Evolutionary conservation across 2,113 vertebrate genomes (phyloP).

Genomic region (Falcunculus frontatus): DNA sequence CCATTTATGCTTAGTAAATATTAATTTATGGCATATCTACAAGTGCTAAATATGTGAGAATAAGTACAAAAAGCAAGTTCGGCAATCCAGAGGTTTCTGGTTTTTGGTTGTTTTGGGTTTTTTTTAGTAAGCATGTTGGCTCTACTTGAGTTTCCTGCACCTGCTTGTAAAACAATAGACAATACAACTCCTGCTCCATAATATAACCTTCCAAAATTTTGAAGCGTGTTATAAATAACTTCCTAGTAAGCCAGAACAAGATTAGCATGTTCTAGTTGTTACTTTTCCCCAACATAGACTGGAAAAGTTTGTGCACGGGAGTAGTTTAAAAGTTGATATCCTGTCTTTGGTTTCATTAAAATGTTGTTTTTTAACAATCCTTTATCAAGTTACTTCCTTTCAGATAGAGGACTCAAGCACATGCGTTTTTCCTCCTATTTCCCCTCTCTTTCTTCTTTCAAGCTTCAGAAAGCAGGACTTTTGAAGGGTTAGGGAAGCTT

Average conservation of each 20-base stretch:
- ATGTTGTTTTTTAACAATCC: not conserved
- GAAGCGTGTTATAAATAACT: conserved; percentile 55
- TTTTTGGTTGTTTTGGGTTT: not conserved
- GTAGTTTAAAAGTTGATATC: not conserved
- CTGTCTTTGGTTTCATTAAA: not conserved
- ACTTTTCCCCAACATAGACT: not conserved
- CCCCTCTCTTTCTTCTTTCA: not conserved
- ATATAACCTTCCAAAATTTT: conserved; percentile 37
- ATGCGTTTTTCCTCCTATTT: not conserved
- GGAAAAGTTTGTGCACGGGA: not conserved
- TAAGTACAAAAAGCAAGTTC: not conserved
- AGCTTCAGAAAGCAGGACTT: not conserved
- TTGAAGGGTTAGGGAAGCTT: not conserved
- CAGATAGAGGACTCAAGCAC: not conserved
- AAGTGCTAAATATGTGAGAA: not conserved
- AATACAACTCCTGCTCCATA: conserved; percentile 31
- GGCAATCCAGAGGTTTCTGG: not conserved
- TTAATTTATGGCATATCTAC: not conserved
- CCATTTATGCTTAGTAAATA: not conserved
- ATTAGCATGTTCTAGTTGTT: conserved; percentile 25
- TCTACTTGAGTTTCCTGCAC: conserved; percentile 61
- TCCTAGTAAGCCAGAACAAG: conserved; percentile 8
- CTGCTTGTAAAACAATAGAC: conserved; percentile 69
- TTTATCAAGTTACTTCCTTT: not conserved
- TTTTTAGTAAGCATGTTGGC: conserved; percentile 23